Percentiles rank a stretch among this genome's conserved stretches.
Conservation (phyloP, 2,888 invertebrate genomes). For the Choristoneura rosaceana region DNA sequence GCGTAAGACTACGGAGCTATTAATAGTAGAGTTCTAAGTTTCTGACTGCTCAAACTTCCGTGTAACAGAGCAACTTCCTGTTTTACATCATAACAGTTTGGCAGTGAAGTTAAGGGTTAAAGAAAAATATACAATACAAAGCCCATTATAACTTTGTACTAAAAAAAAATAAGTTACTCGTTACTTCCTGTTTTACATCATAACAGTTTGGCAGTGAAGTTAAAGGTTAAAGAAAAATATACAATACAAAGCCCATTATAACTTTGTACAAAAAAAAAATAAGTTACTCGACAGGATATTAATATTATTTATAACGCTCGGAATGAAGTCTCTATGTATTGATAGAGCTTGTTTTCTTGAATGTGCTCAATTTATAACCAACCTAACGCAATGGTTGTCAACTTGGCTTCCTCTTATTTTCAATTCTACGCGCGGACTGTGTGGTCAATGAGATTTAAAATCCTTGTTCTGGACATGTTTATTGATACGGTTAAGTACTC, state of each 20-base stretch:
- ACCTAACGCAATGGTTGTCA: too few species aligned
- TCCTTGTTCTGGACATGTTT: too few species aligned
- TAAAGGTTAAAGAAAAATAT: not conserved
- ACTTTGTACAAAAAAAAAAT: not conserved
- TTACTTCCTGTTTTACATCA: not conserved
- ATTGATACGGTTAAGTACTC: too few species aligned
- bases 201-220: not conserved
- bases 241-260: not conserved
- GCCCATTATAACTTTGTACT: not conserved
- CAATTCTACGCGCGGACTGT: too few species aligned
- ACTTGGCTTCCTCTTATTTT: too few species aligned
- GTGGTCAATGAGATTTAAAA: too few species aligned
- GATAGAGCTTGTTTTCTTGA: too few species aligned
- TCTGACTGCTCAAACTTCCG: conserved; percentile 11
- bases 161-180: too few species aligned
- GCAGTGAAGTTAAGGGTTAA: not conserved
- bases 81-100: not conserved
- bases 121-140: not conserved
- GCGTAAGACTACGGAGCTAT: not conserved
- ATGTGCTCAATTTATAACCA: too few species aligned
- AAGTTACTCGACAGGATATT: not conserved
- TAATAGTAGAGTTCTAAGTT: not conserved
- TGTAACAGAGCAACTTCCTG: conserved; percentile 1
- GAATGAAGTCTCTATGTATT: too few species aligned
- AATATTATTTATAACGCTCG: too few species aligned